phyloP scores from a whole-genome alignment of 2,888 invertebrate genomes.

The Pyralis farinalis region DNA sequence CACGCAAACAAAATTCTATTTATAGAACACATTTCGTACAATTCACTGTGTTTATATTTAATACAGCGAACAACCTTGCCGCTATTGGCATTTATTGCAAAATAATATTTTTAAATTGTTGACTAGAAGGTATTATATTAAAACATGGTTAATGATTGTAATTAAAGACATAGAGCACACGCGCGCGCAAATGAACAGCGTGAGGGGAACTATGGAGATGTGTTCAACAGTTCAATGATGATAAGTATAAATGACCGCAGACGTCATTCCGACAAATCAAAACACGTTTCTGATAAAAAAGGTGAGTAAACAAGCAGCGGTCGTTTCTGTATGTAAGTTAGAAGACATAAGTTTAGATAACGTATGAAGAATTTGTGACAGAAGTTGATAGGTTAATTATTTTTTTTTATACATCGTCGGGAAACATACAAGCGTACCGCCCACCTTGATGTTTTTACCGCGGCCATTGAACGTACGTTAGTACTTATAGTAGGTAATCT shows the following conservation, averaged over 20 bases:
- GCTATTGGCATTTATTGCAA: background rate
- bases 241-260: constrained; percentile 28
- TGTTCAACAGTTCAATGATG: constrained; percentile 34
- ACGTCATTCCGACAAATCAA: constrained; percentile 36
- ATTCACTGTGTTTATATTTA: background rate
- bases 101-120: background rate
- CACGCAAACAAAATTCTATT: constrained; percentile 26
- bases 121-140: constrained; percentile 11
- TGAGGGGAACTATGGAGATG: constrained; percentile 37
- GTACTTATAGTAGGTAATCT: no score
- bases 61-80: background rate
- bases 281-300: constrained; percentile 46
- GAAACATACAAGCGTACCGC: no score
- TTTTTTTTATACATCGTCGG: no score
- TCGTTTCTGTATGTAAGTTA: background rate
- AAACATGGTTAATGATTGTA: constrained; percentile 6
- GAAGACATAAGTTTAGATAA: no score
- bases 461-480: no score
- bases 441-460: no score
- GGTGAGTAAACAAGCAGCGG: background rate
- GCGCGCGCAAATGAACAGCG: constrained; percentile 24
- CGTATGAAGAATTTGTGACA: no score
- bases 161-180: no score
- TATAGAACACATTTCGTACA: constrained; percentile 12
- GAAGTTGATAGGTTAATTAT: no score